Evolutionary conservation across 1,140 invertebrate genomes (phyloP).

Genomic region (Andricus grossulariae): DNA sequence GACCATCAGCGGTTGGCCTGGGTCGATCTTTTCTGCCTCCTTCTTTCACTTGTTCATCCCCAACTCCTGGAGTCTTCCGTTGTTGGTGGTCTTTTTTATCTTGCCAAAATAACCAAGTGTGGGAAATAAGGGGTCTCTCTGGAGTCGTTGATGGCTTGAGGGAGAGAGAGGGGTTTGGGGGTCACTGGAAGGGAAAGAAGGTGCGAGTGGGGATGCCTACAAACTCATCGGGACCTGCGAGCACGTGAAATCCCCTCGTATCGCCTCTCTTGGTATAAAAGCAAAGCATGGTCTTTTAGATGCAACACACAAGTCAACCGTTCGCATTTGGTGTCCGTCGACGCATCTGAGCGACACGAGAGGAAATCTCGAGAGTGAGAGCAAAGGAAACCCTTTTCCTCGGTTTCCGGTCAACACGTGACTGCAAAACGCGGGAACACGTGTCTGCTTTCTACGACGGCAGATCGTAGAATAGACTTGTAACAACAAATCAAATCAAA

Average conservation of each 20-base stretch:
- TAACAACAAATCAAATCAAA: neutral
- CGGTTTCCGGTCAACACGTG: conserved; percentile 52
- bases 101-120: conserved; percentile 50
- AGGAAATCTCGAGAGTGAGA: conserved; percentile 39
- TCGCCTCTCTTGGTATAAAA: conserved; percentile 73
- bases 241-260: conserved; percentile 67
- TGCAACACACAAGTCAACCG: conserved; percentile 72
- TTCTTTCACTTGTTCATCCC: conserved; percentile 45
- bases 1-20: conserved; percentile 35
- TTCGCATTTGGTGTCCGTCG: conserved; percentile 59
- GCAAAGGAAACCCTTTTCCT: conserved; percentile 45
- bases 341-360: conserved; percentile 50
- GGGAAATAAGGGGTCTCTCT: conserved; percentile 44
- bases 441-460: conserved; percentile 9
- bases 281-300: conserved; percentile 75
- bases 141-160: conserved; percentile 34
- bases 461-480: conserved; percentile 35
- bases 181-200: conserved; percentile 44
- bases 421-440: conserved; percentile 34
- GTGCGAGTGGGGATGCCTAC: conserved; percentile 49
- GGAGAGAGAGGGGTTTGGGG: conserved; percentile 45
- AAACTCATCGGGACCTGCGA: conserved; percentile 55
- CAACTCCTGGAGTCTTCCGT: conserved; percentile 2
- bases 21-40: conserved; percentile 27
- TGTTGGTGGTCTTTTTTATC: conserved; percentile 46